Evolutionary conservation across 2,888 invertebrate species (phyloP), one percentile per base, ranked within the genome.

Genomic region (Dorcus hopei): DNA sequence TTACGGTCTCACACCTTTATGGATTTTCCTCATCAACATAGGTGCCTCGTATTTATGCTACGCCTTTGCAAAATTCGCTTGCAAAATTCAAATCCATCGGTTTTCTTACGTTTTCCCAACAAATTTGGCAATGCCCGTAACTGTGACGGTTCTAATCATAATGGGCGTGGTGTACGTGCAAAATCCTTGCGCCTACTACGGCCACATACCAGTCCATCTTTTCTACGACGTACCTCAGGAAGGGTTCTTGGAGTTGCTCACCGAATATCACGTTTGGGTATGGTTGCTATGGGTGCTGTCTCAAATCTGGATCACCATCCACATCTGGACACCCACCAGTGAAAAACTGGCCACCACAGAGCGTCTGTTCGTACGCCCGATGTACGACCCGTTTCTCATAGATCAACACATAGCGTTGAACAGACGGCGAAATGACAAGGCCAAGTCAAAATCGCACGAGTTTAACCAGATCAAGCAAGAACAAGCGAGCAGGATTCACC

Each of bases 61-160:
- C 70, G 80, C 81, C 16, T 83, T 84, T 62, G 84, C 87, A 3
- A 95, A 93, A 79, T 91, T 93, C 66, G 89, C 93, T 1, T 93
- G 93, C 80, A 92, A 91, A 80, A 90, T 94, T 62, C 86, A 91
- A 74, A 94, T 97, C 73, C 95, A 96, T 76, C 85, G 87, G 54
- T 89, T 93, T 74, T 90, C 94, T 68, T 95, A 90, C 70, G 90
- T 95, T 0, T 83, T 95, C 61, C 93, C 96, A 0, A 79, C 95
- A 42, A 87, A 84, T 69, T 80, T 96, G 9, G 85, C 88, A 0
- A 88, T 90, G 0, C 95, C 95, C 0, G 81, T 87, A 1, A 83
- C 90, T 3, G 81, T 94, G 2, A 85, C 86, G 14, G 72, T 86
- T n/a, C 80, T 91, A 39, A 85, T 91, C 40, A 77, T 84, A 0